Evolutionary conservation across 2,797 vertebrate species (phyloP).

Genomic region (Kryptopterus vitreolus): DNA sequence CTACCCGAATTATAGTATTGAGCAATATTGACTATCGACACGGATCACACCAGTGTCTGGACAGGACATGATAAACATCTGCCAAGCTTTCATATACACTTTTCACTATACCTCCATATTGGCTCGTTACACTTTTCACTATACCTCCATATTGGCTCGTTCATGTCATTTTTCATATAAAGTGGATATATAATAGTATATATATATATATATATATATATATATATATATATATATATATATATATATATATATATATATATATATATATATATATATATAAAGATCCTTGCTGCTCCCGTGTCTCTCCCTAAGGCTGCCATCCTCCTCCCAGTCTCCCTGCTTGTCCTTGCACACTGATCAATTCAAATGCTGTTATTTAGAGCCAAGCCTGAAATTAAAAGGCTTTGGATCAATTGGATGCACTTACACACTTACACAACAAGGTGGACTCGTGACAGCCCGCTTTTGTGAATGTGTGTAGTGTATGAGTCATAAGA

Average conservation of each 20-base stretch:
- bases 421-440: constrained; percentile 76
- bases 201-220: not conserved
- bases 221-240: not conserved
- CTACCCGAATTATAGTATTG: not conserved
- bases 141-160: no score
- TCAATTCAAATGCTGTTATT: constrained; percentile 84
- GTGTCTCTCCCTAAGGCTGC: constrained; percentile 41
- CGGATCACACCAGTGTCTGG: not conserved
- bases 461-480: constrained; percentile 39
- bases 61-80: not conserved
- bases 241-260: not conserved
- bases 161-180: not conserved
- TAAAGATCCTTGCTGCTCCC: constrained; percentile 3
- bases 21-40: not conserved
- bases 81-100: not conserved
- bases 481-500: constrained; percentile 27
- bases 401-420: constrained; percentile 80
- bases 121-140: no score
- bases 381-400: constrained; percentile 82
- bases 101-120: not conserved
- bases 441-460: constrained; percentile 65
- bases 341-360: constrained; percentile 74
- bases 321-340: constrained; percentile 50
- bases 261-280: no score
- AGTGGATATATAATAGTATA: not conserved